These are phyloP conservation scores for Linepithema humile DNA, from an alignment of 1,140 invertebrate genomes.

Conservation along the genomic window DNA sequence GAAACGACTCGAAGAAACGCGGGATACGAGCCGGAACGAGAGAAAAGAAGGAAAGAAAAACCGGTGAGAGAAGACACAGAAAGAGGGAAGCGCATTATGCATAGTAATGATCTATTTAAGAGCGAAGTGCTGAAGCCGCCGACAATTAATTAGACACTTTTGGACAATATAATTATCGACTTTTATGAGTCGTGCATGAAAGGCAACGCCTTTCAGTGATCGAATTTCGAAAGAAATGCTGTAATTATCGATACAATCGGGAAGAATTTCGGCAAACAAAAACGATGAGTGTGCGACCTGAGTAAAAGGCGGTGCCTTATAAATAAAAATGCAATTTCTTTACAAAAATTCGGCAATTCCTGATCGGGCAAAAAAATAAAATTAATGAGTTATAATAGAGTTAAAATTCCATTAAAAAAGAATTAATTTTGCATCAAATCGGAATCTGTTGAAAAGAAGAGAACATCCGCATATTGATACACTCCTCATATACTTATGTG, in stretches of 20 bases:
- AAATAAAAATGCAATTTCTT: background rate
- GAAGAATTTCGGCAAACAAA: background rate
- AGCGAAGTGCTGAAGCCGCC: background rate
- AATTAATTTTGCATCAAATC: background rate
- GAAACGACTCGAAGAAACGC: conserved; percentile 13
- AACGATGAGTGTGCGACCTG: background rate
- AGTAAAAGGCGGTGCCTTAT: background rate
- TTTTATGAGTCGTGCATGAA: conserved; percentile 30
- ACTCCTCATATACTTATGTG: too few relatives aligned
- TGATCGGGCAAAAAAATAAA: background rate
- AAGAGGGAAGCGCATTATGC: conserved; percentile 27
- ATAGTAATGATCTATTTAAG: conserved; percentile 53
- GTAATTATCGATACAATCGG: conserved; percentile 4
- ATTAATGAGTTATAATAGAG: background rate
- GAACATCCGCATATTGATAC: background rate
- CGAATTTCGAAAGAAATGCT: background rate
- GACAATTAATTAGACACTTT: conserved; percentile 56
- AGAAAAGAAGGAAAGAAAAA: background rate
- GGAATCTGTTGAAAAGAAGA: background rate
- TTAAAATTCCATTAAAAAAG: background rate
- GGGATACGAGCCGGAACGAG: background rate
- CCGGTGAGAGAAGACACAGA: background rate
- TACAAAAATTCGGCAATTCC: background rate
- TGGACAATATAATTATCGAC: conserved; percentile 49
- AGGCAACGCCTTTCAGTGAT: conserved; percentile 25